Percentiles rank a stretch among this genome's conserved stretches.
phyloP scores from a whole-genome alignment of 2,797 vertebrate genomes.

The Limosa lapponica region DNA sequence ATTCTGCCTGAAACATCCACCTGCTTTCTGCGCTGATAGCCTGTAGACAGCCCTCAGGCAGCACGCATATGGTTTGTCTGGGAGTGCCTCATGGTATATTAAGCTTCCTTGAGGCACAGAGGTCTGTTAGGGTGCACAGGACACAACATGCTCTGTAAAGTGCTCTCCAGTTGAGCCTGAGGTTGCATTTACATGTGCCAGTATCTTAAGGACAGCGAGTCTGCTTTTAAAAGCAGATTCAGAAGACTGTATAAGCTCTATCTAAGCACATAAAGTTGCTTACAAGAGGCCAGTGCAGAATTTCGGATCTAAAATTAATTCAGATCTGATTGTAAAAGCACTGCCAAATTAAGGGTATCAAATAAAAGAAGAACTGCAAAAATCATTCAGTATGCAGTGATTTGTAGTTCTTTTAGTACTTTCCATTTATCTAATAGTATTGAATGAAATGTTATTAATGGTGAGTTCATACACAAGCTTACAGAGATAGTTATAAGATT shows the following conservation, averaged over 20 bases:
- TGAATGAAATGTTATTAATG: not conserved
- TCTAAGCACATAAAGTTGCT: not conserved
- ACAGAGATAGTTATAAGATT: not conserved
- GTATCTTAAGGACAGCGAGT: not conserved
- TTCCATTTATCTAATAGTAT: not conserved
- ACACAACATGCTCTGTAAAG: not conserved
- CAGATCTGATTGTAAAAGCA: not conserved
- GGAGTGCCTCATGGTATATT: not conserved
- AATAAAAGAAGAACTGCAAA: not conserved
- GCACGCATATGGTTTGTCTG: not conserved
- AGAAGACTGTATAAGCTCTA: not conserved
- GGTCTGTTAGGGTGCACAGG: not conserved
- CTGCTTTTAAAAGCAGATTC: not conserved
- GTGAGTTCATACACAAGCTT: not conserved
- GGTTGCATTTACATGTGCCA: not conserved
- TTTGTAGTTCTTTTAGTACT: not conserved
- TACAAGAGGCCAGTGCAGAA: not conserved
- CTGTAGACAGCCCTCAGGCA: not conserved
- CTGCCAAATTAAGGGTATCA: not conserved
- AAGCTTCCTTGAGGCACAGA: not conserved
- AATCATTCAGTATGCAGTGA: accelerated
- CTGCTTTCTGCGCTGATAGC: not conserved
- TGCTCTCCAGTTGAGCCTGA: not conserved
- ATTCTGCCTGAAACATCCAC: not conserved
- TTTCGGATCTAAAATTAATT: not conserved